phyloP scores from a whole-genome alignment of 2,888 invertebrate species.

The Dermolepida albohirtum region DNA sequence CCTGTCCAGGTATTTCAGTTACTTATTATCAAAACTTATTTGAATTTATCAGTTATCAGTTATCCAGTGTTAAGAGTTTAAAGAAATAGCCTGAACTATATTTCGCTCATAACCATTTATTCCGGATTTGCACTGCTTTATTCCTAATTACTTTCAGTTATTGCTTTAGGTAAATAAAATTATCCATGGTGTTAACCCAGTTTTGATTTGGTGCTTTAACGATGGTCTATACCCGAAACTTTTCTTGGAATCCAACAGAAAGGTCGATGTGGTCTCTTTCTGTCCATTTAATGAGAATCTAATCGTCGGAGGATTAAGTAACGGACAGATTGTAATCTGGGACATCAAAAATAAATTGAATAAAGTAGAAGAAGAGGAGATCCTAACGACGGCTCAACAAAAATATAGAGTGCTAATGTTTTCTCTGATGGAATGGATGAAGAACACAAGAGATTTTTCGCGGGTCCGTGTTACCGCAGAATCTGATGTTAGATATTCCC shows the following conservation, averaged over 20 bases:
- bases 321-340: constrained; percentile 80
- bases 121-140: too few species aligned
- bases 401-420: constrained; percentile 73
- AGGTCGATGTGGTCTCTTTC: constrained; percentile 74
- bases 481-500: constrained; percentile 73
- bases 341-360: constrained; percentile 74
- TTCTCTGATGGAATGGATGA: constrained; percentile 77
- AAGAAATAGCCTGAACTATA: too few species aligned
- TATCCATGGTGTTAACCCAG: constrained; percentile 73
- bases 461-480: constrained; percentile 72
- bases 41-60: too few species aligned
- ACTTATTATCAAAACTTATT: too few species aligned
- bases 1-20: too few species aligned
- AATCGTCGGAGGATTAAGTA: constrained; percentile 77
- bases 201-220: constrained; percentile 80
- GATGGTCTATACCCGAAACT: constrained; percentile 78
- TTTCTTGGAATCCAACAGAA: constrained; percentile 75
- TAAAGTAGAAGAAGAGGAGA: constrained; percentile 72
- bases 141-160: constrained; percentile 37
- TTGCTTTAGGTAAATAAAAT: constrained; percentile 59
- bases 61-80: too few species aligned
- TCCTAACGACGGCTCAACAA: constrained; percentile 72
- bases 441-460: constrained; percentile 70
- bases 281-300: constrained; percentile 78
- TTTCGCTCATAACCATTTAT: too few species aligned